Evolutionary conservation across 92 coral and sea anemone genomes (phyloP).

Genomic region (Muricea muricata): DNA sequence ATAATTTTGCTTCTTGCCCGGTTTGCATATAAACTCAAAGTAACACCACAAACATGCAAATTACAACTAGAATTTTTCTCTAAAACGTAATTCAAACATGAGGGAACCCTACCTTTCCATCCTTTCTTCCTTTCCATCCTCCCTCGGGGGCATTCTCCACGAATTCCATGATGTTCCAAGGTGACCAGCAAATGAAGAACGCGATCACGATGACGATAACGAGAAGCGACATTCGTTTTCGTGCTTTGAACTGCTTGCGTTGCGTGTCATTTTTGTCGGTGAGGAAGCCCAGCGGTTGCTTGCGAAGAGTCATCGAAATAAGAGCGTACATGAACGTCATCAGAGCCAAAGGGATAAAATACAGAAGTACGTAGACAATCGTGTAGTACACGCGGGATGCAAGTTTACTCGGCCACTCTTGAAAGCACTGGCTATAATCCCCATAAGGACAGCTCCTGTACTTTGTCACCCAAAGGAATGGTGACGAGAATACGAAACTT

Average conservation of each 20-base stretch:
- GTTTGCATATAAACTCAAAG: no score
- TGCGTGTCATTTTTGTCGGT: slow-evolving; percentile 39
- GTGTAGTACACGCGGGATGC: slow-evolving; percentile 41
- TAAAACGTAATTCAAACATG: no score
- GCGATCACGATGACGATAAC: slow-evolving; percentile 43
- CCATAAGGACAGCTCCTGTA: background rate
- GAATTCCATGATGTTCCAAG: slow-evolving; percentile 44
- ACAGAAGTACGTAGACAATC: slow-evolving; percentile 21
- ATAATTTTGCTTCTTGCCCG: no score
- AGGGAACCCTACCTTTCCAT: no score
- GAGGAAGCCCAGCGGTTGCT: slow-evolving; percentile 24
- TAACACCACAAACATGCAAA: no score
- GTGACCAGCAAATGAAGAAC: slow-evolving; percentile 39
- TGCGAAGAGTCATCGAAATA: slow-evolving; percentile 37
- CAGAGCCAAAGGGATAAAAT: slow-evolving; percentile 36
- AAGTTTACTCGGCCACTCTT: slow-evolving; percentile 37
- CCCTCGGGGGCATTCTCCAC: slow-evolving; percentile 29
- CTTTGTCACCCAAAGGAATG: slow-evolving; percentile 38
- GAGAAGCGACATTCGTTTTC: slow-evolving; percentile 43
- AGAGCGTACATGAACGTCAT: slow-evolving; percentile 48
- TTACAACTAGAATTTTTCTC: no score
- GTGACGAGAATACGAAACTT: slow-evolving; percentile 33
- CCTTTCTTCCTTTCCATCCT: no score
- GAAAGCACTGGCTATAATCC: background rate
- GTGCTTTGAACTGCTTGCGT: slow-evolving; percentile 37